Percentiles rank a stretch among this genome's conserved stretches.
phyloP scores from a whole-genome alignment of 2,113 vertebrate species.

The Conger conger region DNA sequence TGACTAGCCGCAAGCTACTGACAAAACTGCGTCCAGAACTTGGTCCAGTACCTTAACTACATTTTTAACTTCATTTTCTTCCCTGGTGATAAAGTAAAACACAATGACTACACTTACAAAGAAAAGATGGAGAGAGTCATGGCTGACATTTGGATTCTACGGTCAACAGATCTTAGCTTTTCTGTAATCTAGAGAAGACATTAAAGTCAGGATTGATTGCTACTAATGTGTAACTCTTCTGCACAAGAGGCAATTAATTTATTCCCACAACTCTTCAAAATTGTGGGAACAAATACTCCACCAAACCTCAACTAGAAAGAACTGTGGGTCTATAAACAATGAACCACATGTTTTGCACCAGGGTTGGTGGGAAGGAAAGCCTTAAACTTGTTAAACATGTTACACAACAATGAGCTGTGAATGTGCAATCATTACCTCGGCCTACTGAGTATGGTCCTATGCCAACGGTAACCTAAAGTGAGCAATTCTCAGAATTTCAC shows the following conservation, averaged over 20 bases:
- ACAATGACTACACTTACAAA: too few species aligned
- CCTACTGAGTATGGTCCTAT: background rate
- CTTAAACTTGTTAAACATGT: background rate
- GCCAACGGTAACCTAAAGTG: background rate
- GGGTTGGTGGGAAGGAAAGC: background rate
- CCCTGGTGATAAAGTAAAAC: too few species aligned
- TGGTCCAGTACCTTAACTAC: background rate
- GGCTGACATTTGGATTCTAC: background rate
- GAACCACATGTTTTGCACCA: background rate
- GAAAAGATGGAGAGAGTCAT: too few species aligned
- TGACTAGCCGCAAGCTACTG: background rate
- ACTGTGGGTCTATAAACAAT: background rate
- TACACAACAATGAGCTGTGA: background rate
- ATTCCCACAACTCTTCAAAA: background rate
- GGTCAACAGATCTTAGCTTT: background rate
- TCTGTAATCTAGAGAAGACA: too few species aligned
- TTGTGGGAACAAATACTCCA: background rate
- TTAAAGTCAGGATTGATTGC: too few species aligned
- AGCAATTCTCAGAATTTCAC: background rate
- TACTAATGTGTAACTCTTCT: too few species aligned
- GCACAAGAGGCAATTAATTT: background rate
- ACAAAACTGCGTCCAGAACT: background rate
- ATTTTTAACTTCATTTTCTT: background rate
- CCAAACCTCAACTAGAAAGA: background rate
- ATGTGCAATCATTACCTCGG: background rate